Evolutionary conservation across 2,888 invertebrate genomes (phyloP), one percentile per base, ranked within the genome.

Genomic region (Danaus chrysippus): DNA sequence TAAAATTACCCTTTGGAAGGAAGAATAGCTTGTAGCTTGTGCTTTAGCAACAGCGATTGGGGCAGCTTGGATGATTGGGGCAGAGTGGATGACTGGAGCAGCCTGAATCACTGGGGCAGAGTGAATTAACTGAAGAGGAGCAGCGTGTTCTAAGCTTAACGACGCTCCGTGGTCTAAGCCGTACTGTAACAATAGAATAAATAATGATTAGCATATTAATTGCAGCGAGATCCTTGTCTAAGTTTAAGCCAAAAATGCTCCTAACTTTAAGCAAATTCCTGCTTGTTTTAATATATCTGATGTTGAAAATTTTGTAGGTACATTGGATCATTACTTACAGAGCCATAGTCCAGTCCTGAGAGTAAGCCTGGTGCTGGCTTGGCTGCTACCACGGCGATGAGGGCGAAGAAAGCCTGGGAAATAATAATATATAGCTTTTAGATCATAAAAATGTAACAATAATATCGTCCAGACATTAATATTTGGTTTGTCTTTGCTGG

Each of bases 21-120:
- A 92, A 0, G 93, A 87, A 75, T 93, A 93, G 81, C 93, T 93
- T 42, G 92, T 93, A 61, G 93, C 92, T 9, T 49, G 49, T 10
- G 90, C 89, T 64, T 79, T 82, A 74, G 91, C 79, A 67, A 83
- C 71, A 70, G 87, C 76, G 43, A 86, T 74, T 46, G 86, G 73
- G 3, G 77, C 71, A 46, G 71, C 71, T 19, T 70, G 71, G 19
- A 71, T 66, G 2, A 72, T 62, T 68, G 80, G 71, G 0, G 72
- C 71, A 17, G 69, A 71, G 56, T 78, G 77, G 23, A 75, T 69
- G 5, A 75, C 68, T 0, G 75, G 76, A 58, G 80, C 77, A 49
- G 62, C 70, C 54, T 57, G 73, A 60, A 13, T 71, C 68, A 56
- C 55, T 1, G 74, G 73, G 60, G 71, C 68, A 42, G 65, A 69